A percentile compares a stretch with the other conserved stretches of the same genome.
These are phyloP conservation scores for Formicarius rufipectus DNA, from an alignment of 2,113 vertebrate species.

Conservation along the genomic window DNA sequence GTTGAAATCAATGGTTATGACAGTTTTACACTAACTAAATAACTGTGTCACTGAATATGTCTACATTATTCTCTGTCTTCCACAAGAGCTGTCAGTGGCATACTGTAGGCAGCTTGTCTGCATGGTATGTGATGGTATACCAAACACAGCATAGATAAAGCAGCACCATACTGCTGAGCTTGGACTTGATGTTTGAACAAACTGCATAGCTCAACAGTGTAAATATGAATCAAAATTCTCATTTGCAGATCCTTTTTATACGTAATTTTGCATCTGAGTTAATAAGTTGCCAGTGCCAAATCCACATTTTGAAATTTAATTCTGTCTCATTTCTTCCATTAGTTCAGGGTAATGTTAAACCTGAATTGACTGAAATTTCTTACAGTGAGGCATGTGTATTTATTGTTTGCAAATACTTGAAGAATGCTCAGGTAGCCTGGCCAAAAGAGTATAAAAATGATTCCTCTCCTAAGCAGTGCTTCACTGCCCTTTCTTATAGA, in stretches of 20 bases:
- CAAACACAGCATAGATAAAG: background rate
- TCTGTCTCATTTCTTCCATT: background rate
- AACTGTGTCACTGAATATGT: background rate
- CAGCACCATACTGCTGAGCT: background rate
- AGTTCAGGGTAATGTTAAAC: background rate
- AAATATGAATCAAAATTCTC: background rate
- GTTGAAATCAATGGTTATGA: slow-evolving; percentile 13
- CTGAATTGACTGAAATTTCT: background rate
- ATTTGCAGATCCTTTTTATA: background rate
- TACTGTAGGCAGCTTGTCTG: background rate
- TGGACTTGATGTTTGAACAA: background rate
- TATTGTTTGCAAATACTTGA: background rate
- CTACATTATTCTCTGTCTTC: slow-evolving; percentile 13
- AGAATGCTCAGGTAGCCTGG: background rate
- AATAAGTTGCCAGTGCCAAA: background rate
- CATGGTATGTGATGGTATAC: background rate
- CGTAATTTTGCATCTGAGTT: background rate
- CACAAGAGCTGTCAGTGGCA: background rate
- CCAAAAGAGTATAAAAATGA: background rate
- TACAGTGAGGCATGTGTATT: background rate
- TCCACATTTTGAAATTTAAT: background rate
- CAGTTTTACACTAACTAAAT: slow-evolving; percentile 13
- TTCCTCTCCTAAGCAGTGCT: background rate
- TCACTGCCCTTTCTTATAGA: background rate
- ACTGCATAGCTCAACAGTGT: background rate